phyloP scores from a whole-genome alignment of 2,888 invertebrate genomes.

The Caenorhabditis uteleia region DNA sequence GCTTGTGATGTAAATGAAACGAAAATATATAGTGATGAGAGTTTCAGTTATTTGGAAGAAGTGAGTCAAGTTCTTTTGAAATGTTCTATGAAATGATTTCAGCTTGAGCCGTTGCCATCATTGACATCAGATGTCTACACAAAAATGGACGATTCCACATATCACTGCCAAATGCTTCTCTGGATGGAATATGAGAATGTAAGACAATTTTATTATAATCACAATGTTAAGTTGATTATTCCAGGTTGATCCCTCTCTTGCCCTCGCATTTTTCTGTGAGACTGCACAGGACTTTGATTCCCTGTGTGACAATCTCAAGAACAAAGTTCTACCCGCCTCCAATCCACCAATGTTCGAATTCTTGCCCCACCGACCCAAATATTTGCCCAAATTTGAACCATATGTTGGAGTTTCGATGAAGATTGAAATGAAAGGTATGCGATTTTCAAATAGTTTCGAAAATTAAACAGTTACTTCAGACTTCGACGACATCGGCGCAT shows the following conservation, averaged over 20 bases:
- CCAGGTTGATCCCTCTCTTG: slow-evolving; percentile 67
- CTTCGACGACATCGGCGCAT: slow-evolving; percentile 62
- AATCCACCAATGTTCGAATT: slow-evolving; percentile 67
- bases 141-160: slow-evolving; percentile 61
- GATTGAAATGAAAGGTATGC: slow-evolving; percentile 55
- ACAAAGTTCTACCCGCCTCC: slow-evolving; percentile 52
- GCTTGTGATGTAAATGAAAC: background rate
- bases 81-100: background rate
- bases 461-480: slow-evolving; percentile 45
- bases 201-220: background rate
- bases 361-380: slow-evolving; percentile 61
- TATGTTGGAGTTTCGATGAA: slow-evolving; percentile 59
- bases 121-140: slow-evolving; percentile 29
- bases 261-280: slow-evolving; percentile 62
- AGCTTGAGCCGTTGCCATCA: slow-evolving; percentile 28
- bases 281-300: slow-evolving; percentile 54
- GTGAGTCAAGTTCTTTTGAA: background rate
- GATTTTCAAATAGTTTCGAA: slow-evolving; percentile 2
- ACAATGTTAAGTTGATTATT: background rate
- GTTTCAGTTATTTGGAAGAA: slow-evolving; percentile 36
- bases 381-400: slow-evolving; percentile 66
- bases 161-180: slow-evolving; percentile 65
- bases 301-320: background rate
- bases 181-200: slow-evolving; percentile 64
- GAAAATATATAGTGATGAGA: slow-evolving; percentile 11